These are phyloP conservation scores for Diarsia brunnea DNA, from an alignment of 2,888 invertebrate genomes.

Conservation along the genomic window DNA sequence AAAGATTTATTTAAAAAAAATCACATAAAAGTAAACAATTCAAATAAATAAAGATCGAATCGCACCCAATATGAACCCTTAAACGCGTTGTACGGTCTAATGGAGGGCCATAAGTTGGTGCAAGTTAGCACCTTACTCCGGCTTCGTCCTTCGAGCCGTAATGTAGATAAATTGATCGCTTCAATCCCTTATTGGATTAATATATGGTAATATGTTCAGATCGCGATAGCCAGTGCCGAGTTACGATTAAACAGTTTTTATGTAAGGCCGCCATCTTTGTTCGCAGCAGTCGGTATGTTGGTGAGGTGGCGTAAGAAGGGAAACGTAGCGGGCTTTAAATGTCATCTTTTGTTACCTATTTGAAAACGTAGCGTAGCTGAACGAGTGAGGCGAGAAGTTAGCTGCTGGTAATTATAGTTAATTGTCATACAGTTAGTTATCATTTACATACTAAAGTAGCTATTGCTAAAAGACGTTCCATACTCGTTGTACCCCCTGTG, in stretches of 20 bases:
- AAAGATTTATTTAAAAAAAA: conserved; percentile 24
- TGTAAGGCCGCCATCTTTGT: conserved; percentile 87
- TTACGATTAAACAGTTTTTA: conserved; percentile 89
- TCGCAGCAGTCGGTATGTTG: conserved; percentile 80
- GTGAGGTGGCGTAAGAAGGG: conserved; percentile 53
- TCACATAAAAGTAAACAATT: conserved; percentile 42
- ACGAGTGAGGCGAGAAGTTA: not conserved
- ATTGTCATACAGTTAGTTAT: too few species aligned
- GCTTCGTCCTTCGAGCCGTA: conserved; percentile 78
- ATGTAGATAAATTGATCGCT: conserved; percentile 85
- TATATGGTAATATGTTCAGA: conserved; percentile 86
- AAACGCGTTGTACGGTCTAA: conserved; percentile 70
- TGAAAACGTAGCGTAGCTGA: not conserved
- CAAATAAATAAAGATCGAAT: conserved; percentile 61
- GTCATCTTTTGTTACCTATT: not conserved
- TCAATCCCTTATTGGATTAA: conserved; percentile 85
- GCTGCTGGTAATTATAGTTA: too few species aligned
- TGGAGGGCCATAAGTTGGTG: conserved; percentile 77
- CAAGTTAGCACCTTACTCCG: conserved; percentile 71
- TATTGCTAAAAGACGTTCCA: not conserved
- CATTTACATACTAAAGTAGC: not conserved
- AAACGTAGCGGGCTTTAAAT: conserved; percentile 9
- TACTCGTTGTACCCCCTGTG: too few species aligned
- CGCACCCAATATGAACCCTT: conserved; percentile 61
- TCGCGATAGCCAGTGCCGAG: conserved; percentile 83